Conservation (phyloP, 2,888 invertebrate species). For the Girardia tigrina region DNA sequence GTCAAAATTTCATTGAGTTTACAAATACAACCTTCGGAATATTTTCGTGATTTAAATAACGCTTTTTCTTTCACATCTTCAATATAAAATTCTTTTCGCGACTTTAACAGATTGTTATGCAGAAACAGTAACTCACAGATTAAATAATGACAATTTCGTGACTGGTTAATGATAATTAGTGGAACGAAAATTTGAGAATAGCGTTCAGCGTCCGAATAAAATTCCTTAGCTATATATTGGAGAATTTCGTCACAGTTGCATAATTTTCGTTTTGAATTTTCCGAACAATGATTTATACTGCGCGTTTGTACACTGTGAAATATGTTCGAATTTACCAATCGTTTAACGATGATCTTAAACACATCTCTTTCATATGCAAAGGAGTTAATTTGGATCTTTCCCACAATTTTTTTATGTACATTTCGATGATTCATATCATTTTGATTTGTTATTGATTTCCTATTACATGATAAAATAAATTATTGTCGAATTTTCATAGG, state of each 20-base stretch:
- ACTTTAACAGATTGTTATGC: not conserved
- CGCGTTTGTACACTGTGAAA: not conserved
- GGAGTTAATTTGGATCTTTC: not conserved
- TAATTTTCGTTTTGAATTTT: not conserved
- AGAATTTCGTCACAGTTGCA: not conserved
- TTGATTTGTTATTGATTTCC: no score
- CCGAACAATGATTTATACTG: not conserved
- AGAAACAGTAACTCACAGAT: not conserved
- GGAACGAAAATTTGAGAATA: not conserved
- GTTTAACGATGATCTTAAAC: not conserved
- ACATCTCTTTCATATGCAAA: not conserved
- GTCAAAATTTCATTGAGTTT: slow-evolving; percentile 19
- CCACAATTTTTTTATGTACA: not conserved
- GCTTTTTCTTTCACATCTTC: slow-evolving; percentile 11
- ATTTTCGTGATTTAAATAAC: not conserved
- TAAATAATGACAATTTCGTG: not conserved
- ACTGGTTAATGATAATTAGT: not conserved
- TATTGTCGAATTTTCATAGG: no score
- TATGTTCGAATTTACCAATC: not conserved
- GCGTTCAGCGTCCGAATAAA: not conserved
- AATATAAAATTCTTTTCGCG: not conserved
- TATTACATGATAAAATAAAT: no score
- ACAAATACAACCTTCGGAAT: not conserved
- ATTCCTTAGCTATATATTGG: not conserved
- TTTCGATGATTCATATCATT: not conserved